phyloP scores from a whole-genome alignment of 1,140 invertebrate species.

The Saccostrea echinata region DNA sequence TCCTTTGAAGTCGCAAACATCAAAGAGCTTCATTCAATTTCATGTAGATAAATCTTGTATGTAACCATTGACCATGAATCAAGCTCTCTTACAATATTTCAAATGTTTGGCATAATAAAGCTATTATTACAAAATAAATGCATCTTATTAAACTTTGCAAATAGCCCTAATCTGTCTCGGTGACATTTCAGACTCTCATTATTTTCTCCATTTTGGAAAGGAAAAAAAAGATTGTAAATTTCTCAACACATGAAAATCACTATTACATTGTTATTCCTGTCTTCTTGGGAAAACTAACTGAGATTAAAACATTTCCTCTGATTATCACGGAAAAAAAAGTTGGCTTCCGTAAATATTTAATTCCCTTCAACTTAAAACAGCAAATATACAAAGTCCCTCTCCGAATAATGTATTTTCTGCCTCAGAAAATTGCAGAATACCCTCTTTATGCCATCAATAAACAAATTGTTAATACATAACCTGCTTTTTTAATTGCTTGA shows the following conservation, averaged over 20 bases:
- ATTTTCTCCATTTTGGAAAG: constrained; percentile 5
- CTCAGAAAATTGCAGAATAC: background rate
- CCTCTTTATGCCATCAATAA: constrained; percentile 3
- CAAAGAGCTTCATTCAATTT: constrained; percentile 33
- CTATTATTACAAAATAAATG: constrained; percentile 36
- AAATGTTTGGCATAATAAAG: constrained; percentile 29
- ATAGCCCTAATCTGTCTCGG: constrained; percentile 24
- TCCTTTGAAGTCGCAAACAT: constrained; percentile 2
- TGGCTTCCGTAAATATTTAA: constrained; percentile 17
- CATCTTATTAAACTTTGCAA: constrained; percentile 21
- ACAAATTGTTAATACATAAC: background rate
- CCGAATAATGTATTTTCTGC: background rate
- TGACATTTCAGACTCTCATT: constrained; percentile 25
- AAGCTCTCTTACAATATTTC: constrained; percentile 35
- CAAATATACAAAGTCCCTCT: background rate
- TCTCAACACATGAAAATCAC: too few relatives aligned
- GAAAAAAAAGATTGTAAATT: too few relatives aligned
- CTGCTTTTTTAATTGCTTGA: background rate
- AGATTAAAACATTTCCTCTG: background rate
- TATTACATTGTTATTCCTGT: too few relatives aligned
- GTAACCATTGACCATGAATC: constrained; percentile 30
- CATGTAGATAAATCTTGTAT: constrained; percentile 39
- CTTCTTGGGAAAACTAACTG: background rate
- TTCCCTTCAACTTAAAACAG: background rate
- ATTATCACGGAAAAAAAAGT: background rate